Evolutionary conservation across 1,140 invertebrate genomes (phyloP), one percentile per base, ranked within the genome.

Genomic region (Euglossa dilemma): DNA sequence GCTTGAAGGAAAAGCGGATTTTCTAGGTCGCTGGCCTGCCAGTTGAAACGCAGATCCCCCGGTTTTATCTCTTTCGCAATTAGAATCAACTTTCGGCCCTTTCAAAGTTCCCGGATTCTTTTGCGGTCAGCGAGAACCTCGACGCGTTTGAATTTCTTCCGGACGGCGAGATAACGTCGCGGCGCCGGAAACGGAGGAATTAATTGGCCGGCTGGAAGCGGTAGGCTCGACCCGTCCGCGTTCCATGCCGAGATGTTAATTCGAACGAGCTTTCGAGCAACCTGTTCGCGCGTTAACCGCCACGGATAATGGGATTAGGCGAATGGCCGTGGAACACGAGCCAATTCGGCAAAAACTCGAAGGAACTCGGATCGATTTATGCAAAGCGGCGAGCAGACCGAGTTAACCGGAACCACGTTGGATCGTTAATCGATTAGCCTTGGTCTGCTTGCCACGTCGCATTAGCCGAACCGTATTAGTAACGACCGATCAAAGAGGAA

Each of bases 231-330:
- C 8, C 11, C 57, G 56, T n/a, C 14, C 16, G 2, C 28, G 23
- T 7, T n/a, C 36, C 43, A 25, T 36, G 43, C 9, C 28, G 23
- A 25, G 28, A 63, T 28, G 57, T 28, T 73, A 54, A 80, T 73
- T 50, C 54, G 64, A 63, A 64, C 28, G 78, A 47, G 69, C 11
- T 64, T 45, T 73, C 23, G n/a, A 54, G 52, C 78, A 45, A 73
- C 23, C 69, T 36, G 47, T 73, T 54, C 50, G 69, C 50, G n/a
- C 47, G 69, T 72, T 72, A 63, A 9, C 69, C 43, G 18, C 2
- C 56, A 23, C 4, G 66, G 11, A 64, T 56, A 74, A 64, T 28
- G 36, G 28, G 45, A 71, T 79, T n/a, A 50, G 25, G 12, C 50
- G 70, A 64, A 43, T 72, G 9, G 16, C 23, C 25, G 16, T 23